Evolutionary conservation across 2,888 invertebrate species (phyloP), one percentile per base, ranked within the genome.

Genomic region (Meta bourneti): DNA sequence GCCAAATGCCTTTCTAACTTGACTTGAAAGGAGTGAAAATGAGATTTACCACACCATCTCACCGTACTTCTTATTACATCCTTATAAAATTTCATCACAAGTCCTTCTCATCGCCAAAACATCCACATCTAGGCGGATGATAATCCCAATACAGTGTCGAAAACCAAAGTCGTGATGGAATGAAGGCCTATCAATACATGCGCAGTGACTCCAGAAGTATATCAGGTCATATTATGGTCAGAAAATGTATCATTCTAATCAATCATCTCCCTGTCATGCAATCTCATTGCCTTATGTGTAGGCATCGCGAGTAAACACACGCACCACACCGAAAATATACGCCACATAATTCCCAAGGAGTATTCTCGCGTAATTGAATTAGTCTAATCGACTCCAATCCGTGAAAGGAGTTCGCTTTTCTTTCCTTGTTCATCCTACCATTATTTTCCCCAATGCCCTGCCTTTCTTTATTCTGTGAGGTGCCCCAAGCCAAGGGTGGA

Each of bases 311-410:
- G 6, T 75, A 75, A 75, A 75, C 75, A 48, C 75, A 9, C 49
- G 1, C 49, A n/a, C n/a, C 48, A 16, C 51, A 48, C 11, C 61
- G n/a, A 49, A 49, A n/a, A 78, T 19, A 51, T 19, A 49, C 49
- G 6, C 7, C 49, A 51, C 51, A 51, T 49, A 51, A 78, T 78
- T 78, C 52, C 78, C 51, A 13, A 7, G 51, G 51, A 52, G 49
- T 16, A 77, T 51, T 51, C 19, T n/a, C 11, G 19, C 7, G 16
- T 48, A 78, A 78, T 78, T 78, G 78, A 78, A 78, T 78, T 52
- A 51, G n/a, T 78, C 51, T 78, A 78, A 51, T n/a, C 49, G 51
- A 51, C 49, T 8, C 51, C 75, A 49, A 7, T 7, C 1, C 51
- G n/a, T 51, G 52, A 78, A 51, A 51, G 52, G 49, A 78, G 48